Evolutionary conservation across 2,888 invertebrate genomes (phyloP).

Genomic region (Chrysomela aeneicollis): DNA sequence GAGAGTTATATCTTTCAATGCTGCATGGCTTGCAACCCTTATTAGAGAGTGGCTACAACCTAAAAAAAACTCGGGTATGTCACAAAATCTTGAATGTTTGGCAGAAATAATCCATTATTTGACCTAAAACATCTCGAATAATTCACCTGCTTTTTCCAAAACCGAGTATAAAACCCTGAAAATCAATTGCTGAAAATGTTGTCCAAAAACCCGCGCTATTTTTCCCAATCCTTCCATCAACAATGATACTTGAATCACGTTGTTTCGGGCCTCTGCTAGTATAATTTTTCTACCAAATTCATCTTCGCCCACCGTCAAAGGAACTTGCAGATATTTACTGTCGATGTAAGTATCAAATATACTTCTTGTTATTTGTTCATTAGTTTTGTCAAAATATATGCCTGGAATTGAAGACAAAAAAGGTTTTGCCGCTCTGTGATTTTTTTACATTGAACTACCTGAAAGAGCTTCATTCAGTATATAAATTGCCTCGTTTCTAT

Average conservation of each 20-base stretch:
- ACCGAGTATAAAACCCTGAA: slow-evolving; percentile 73
- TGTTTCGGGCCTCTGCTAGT: slow-evolving; percentile 64
- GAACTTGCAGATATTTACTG: slow-evolving; percentile 64
- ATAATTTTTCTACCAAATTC: slow-evolving; percentile 49
- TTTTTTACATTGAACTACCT: slow-evolving; percentile 36
- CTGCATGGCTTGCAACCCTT: slow-evolving; percentile 68
- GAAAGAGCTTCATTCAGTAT: slow-evolving; percentile 64
- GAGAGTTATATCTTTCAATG: slow-evolving; percentile 66
- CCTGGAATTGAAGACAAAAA: slow-evolving; percentile 20
- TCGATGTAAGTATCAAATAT: slow-evolving; percentile 61
- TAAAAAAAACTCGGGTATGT: slow-evolving; percentile 51
- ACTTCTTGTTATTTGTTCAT: slow-evolving; percentile 39
- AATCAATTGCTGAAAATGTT: slow-evolving; percentile 68
- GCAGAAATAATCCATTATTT: too few species aligned
- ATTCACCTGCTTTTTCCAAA: slow-evolving; percentile 74
- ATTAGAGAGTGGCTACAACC: slow-evolving; percentile 72
- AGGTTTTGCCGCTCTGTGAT: background rate
- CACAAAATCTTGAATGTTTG: too few species aligned
- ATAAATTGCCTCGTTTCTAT: slow-evolving; percentile 69
- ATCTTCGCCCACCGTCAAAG: slow-evolving; percentile 56
- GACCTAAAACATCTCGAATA: slow-evolving; percentile 1
- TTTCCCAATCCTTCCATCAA: slow-evolving; percentile 75
- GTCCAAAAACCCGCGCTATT: slow-evolving; percentile 65
- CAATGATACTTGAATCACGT: slow-evolving; percentile 73
- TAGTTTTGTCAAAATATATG: slow-evolving; percentile 19